phyloP scores from a whole-genome alignment of 2,113 vertebrate species.

The Percina caprodes region DNA sequence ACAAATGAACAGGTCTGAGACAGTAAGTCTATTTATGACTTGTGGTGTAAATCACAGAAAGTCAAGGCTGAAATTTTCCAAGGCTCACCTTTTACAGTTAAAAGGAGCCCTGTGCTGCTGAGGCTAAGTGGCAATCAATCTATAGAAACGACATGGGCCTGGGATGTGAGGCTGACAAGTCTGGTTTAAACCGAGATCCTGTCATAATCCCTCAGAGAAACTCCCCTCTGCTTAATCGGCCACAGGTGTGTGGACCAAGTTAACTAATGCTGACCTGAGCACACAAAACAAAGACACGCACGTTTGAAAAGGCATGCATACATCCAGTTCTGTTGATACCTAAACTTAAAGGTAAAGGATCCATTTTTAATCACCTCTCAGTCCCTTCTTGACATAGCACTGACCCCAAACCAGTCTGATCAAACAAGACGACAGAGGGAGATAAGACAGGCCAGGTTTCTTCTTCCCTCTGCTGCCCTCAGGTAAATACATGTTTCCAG shows the following conservation, averaged over 20 bases:
- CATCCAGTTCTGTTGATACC: neutral
- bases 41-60: conserved; percentile 41
- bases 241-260: conserved; percentile 52
- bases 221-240: conserved; percentile 34
- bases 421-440: conserved; percentile 11
- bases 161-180: conserved; percentile 44
- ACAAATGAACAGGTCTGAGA: conserved; percentile 13
- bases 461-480: conserved; percentile 31
- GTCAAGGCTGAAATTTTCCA: conserved; percentile 37
- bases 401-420: conserved; percentile 46
- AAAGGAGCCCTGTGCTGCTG: conserved; percentile 40
- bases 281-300: neutral
- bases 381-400: conserved; percentile 32
- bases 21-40: conserved; percentile 19
- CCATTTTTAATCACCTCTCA: conserved; percentile 45
- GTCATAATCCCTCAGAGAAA: conserved; percentile 56
- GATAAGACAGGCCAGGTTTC: conserved; percentile 19
- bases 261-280: conserved; percentile 18
- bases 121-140: conserved; percentile 68
- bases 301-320: neutral
- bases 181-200: conserved; percentile 50
- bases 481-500: conserved; percentile 51
- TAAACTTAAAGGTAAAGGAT: conserved; percentile 11
- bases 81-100: conserved; percentile 52
- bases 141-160: conserved; percentile 39